These are phyloP conservation scores for Coenonympha arcania DNA, from an alignment of 2,888 invertebrate species.

Conservation along the genomic window DNA sequence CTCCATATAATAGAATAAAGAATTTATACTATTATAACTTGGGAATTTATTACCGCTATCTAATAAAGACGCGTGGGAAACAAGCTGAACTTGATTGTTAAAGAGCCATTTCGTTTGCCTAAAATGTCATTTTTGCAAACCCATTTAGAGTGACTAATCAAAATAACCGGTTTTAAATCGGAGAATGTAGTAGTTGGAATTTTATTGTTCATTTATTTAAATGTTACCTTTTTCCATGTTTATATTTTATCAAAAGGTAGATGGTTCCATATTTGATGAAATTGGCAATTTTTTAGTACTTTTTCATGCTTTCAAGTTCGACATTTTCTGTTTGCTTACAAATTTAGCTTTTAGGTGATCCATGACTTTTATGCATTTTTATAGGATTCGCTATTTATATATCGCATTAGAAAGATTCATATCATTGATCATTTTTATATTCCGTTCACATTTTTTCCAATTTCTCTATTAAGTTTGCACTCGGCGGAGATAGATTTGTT, in stretches of 20 bases:
- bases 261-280: too few species aligned
- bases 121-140: slow-evolving; percentile 1
- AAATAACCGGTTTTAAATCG: background rate
- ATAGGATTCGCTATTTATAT: too few species aligned
- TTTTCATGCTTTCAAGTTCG: too few species aligned
- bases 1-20: background rate
- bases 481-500: slow-evolving; percentile 38
- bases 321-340: too few species aligned
- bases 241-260: background rate
- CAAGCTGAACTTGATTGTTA: background rate
- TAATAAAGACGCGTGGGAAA: slow-evolving; percentile 2
- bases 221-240: background rate
- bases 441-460: slow-evolving; percentile 1
- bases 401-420: background rate
- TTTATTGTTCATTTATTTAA: background rate
- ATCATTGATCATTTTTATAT: background rate
- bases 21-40: background rate
- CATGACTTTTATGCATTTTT: too few species aligned
- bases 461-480: slow-evolving; percentile 34
- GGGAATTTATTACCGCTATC: slow-evolving; percentile 3
- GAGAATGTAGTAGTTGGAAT: background rate
- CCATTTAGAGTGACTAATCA: background rate
- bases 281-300: too few species aligned
- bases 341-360: too few species aligned
- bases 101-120: background rate